Evolutionary conservation across 2,113 vertebrate species (phyloP).

Genomic region (Lonchura striata): DNA sequence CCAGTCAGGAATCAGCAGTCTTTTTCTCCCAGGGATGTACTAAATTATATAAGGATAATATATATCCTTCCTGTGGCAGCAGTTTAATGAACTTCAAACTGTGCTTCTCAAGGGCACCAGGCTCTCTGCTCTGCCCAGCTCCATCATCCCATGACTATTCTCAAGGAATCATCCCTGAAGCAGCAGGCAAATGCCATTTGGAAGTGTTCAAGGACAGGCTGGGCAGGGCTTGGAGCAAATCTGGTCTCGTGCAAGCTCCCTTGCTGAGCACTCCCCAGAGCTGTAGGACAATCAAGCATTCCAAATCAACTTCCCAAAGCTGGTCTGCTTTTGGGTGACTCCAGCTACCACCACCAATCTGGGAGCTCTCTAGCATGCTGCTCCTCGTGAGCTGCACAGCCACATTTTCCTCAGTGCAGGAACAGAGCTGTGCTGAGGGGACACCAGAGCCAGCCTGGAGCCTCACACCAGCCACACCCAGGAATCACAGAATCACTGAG

Average conservation of each 20-base stretch:
- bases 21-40: not conserved
- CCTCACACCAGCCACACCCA: not conserved
- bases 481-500: not conserved
- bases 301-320: not conserved
- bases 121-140: not conserved
- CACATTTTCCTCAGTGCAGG: rapidly evolving
- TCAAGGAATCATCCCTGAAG: not conserved
- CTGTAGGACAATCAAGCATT: not conserved
- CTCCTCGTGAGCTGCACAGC: not conserved
- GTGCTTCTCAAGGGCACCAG: not conserved
- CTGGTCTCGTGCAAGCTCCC: not conserved
- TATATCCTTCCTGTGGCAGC: not conserved
- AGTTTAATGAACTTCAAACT: not conserved
- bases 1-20: rapidly evolving
- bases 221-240: not conserved
- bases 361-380: rapidly evolving
- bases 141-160: not conserved
- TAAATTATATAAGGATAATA: not conserved
- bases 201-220: not conserved
- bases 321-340: not conserved
- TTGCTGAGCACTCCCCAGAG: not conserved
- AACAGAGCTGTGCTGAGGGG: not conserved
- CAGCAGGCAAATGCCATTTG: not conserved
- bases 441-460: not conserved
- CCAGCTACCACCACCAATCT: not conserved